A percentile compares a stretch with the other conserved stretches of the same genome.
phyloP scores from a whole-genome alignment of 2,888 invertebrate genomes.

The Parnassius orleans region DNA sequence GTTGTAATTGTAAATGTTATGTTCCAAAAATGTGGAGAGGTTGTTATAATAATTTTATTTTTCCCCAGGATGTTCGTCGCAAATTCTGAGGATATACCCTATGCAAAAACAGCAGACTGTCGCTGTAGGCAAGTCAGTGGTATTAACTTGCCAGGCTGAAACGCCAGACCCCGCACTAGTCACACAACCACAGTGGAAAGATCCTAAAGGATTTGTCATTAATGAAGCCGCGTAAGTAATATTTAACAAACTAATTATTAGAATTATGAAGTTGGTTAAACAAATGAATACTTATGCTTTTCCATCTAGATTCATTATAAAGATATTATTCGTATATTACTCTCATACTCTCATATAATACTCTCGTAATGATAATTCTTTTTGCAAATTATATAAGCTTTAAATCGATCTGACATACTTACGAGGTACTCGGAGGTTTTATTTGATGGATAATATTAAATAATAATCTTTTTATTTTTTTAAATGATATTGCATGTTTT shows the following conservation, averaged over 20 bases:
- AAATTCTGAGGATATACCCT: conserved; percentile 86
- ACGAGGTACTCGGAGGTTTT: no score
- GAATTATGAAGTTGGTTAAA: not conserved
- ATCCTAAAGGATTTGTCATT: conserved; percentile 85
- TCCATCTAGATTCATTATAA: no score
- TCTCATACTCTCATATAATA: no score
- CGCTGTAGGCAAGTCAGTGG: conserved; percentile 87
- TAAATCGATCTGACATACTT: no score
- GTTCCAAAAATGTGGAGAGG: not conserved
- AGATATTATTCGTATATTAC: no score
- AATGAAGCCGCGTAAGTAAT: conserved; percentile 83
- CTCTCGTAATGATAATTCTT: no score
- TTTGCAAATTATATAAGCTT: no score
- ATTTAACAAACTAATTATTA: not conserved
- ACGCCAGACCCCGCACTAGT: conserved; percentile 85
- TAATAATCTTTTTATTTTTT: no score
- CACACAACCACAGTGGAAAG: conserved; percentile 89
- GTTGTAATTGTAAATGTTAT: not conserved
- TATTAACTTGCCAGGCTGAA: conserved; percentile 88
- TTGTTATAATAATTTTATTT: conserved; percentile 4
- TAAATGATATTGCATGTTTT: no score
- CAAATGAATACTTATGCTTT: no score
- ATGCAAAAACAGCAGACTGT: conserved; percentile 85
- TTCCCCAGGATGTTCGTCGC: conserved; percentile 65
- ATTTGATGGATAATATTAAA: no score